phyloP scores from a whole-genome alignment of 2,888 invertebrate genomes.

The Ennomos fuscantarius region DNA sequence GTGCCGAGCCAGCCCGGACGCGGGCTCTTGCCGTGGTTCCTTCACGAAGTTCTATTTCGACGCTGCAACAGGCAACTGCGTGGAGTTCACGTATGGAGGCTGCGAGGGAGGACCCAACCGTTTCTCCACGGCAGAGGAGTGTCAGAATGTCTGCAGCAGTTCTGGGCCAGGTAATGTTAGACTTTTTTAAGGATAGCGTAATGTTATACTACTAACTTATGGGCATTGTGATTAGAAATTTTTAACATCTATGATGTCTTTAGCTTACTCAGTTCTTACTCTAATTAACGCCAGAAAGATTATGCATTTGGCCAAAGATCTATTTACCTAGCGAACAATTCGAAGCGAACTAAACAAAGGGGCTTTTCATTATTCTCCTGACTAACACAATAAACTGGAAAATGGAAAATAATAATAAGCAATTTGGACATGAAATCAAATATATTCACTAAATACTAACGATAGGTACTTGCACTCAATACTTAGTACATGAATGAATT shows the following conservation, averaged over 20 bases:
- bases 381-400: background rate
- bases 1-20: slow-evolving; percentile 87
- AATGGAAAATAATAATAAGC: too few relatives aligned
- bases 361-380: background rate
- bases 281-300: slow-evolving; percentile 2
- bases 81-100: slow-evolving; percentile 91
- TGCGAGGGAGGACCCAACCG: slow-evolving; percentile 94
- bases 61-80: slow-evolving; percentile 84
- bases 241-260: background rate
- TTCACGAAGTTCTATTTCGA: slow-evolving; percentile 91
- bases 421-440: too few relatives aligned
- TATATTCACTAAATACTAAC: too few relatives aligned
- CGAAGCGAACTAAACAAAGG: background rate
- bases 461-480: too few relatives aligned
- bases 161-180: slow-evolving; percentile 58
- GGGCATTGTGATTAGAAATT: background rate
- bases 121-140: slow-evolving; percentile 90
- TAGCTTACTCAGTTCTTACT: background rate
- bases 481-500: too few relatives aligned
- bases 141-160: slow-evolving; percentile 87
- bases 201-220: background rate
- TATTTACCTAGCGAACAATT: background rate
- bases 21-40: slow-evolving; percentile 89
- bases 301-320: background rate
- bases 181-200: background rate